phyloP scores from a whole-genome alignment of 2,888 invertebrate species.

The Magallana nippona region DNA sequence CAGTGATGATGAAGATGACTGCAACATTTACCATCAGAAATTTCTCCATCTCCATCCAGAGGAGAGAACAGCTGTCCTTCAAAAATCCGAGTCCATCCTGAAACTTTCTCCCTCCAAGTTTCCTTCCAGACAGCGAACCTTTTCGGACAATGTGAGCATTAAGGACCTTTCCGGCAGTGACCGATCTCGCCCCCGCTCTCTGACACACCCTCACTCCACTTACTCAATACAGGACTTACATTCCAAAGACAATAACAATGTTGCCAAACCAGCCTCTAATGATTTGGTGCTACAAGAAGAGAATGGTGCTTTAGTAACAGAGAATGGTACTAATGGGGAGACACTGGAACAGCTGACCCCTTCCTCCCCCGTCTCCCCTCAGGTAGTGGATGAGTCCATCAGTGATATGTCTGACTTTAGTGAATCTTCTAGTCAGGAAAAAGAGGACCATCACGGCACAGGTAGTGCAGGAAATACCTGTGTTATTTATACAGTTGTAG shows the following conservation, averaged over 20 bases:
- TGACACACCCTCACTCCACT: conserved; percentile 22
- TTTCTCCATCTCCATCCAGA: conserved; percentile 46
- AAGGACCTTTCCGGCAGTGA: conserved; percentile 36
- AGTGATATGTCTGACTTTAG: not conserved
- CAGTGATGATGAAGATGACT: conserved; percentile 47
- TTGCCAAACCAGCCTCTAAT: conserved; percentile 3
- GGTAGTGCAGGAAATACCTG: not conserved
- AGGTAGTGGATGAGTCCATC: not conserved
- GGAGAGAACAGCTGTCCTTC: conserved; percentile 40
- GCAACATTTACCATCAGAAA: conserved; percentile 39
- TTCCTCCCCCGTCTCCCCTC: not conserved
- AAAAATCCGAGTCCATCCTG: conserved; percentile 50
- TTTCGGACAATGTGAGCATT: conserved; percentile 21
- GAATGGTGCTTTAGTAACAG: not conserved
- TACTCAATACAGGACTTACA: not conserved
- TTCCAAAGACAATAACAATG: conserved; percentile 12
- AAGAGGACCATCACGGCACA: not conserved
- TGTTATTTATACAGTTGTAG: not conserved
- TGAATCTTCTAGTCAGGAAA: conserved; percentile 13
- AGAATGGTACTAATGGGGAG: not conserved
- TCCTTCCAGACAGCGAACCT: conserved; percentile 1
- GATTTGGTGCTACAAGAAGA: not conserved
- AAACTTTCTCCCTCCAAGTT: conserved; percentile 30
- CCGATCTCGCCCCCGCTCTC: conserved; percentile 16
- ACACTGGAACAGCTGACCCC: not conserved